A percentile compares a stretch with the other conserved stretches of the same genome.
These are phyloP conservation scores for Cataglyphis altisquamis DNA, from an alignment of 2,888 invertebrate species.

Conservation along the genomic window DNA sequence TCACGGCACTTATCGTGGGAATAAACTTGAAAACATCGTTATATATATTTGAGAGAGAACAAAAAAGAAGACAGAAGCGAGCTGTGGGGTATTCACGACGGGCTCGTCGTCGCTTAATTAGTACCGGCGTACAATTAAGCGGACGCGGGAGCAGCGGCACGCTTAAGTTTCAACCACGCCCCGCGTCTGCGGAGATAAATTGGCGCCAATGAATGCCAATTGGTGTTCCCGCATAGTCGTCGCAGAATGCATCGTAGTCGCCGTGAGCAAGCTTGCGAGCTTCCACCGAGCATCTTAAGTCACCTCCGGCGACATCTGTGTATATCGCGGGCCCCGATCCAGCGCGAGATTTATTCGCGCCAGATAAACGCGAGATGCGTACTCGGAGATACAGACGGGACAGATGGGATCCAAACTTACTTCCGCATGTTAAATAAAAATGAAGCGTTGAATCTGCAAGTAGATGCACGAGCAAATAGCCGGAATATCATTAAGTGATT, in stretches of 20 bases:
- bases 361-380: slow-evolving; percentile 57
- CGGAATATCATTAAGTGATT: background rate
- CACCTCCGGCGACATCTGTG: slow-evolving; percentile 66
- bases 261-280: slow-evolving; percentile 61
- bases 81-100: slow-evolving; percentile 29
- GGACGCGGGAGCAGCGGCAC: slow-evolving; percentile 58
- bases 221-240: slow-evolving; percentile 64
- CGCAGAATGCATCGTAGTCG: slow-evolving; percentile 38
- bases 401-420: slow-evolving; percentile 14
- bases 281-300: slow-evolving; percentile 71
- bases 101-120: slow-evolving; percentile 76
- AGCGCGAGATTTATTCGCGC: slow-evolving; percentile 67
- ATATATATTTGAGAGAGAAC: background rate
- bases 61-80: background rate
- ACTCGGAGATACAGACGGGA: slow-evolving; percentile 8
- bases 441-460: background rate
- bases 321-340: slow-evolving; percentile 68
- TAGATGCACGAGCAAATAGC: background rate
- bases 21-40: slow-evolving; percentile 40
- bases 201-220: slow-evolving; percentile 79
- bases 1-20: slow-evolving; percentile 18
- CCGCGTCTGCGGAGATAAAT: slow-evolving; percentile 75
- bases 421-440: slow-evolving; percentile 35
- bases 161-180: slow-evolving; percentile 74
- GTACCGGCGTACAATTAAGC: slow-evolving; percentile 77